Evolutionary conservation across 2,113 vertebrate genomes (phyloP), one percentile per base, ranked within the genome.

Genomic region (Sturnira hondurensis): DNA sequence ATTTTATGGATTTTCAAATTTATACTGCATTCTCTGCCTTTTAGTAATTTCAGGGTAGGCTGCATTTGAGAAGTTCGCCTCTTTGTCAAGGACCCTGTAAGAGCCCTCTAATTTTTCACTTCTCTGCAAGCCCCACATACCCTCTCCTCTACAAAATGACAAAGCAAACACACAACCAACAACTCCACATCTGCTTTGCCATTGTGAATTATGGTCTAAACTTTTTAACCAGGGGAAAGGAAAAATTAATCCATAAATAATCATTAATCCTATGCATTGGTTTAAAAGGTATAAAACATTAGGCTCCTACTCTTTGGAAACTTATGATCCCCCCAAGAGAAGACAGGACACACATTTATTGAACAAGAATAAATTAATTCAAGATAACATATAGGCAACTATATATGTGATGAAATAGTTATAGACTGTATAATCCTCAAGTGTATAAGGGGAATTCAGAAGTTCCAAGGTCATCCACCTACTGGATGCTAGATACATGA

Each of bases 341-440:
- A 89, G 61, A 96, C 81, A 96, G 94, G 89, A 97, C 90, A 95
- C 9, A 96, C 70, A 94, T 15, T 93, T 36, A 95, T 73, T 58
- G 94, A 97, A 95, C 77, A 96, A 24, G 58, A 93, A 93, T 77
- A 93, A 92, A 78, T 80, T 36, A 91, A 67, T 76, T 91, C 87
- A 96, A 93, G 76, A 33, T 90, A 96, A 95, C 76, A 58, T 33
- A 73, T 43, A 89, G 90, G 92, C 58, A 78, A 93, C 28, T 91
- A 56, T 67, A 20, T 68, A 87, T 54, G 36, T 77, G 24, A 93
- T 31, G 12, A 65, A 41, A 71, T 41, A 86, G 15, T 92, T 96
- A 94, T 6, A 95, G 8, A 89, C 58, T 80, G 5, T 63, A 38
- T 15, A 92, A 13, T 73, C 24, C 38, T 67, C 68, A 92, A 74